Conservation (phyloP, 1,140 invertebrate genomes). For the Ceratina japonica region DNA sequence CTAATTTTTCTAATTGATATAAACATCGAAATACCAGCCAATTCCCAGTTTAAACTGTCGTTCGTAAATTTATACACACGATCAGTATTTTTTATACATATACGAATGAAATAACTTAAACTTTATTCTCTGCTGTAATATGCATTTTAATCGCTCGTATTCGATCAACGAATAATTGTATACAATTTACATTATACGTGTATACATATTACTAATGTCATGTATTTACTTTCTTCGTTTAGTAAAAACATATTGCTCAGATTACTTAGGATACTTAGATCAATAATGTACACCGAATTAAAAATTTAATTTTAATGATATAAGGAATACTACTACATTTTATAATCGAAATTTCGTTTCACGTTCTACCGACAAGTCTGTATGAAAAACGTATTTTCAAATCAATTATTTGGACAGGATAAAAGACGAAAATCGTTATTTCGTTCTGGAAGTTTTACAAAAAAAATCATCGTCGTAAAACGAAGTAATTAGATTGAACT, state of each 20-base stretch:
- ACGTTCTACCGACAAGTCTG: background rate
- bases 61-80: background rate
- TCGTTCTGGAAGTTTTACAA: background rate
- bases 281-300: background rate
- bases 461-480: background rate
- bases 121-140: constrained; percentile 15
- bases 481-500: constrained; percentile 16
- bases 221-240: background rate
- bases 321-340: background rate
- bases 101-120: background rate
- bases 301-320: background rate
- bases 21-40: no score
- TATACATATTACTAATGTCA: no score
- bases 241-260: constrained; percentile 7
- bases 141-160: constrained; percentile 10
- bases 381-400: background rate
- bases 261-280: background rate
- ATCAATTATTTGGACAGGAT: constrained; percentile 6
- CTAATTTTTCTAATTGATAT: no score
- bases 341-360: background rate
- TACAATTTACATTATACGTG: background rate
- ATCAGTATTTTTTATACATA: background rate
- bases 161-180: background rate
- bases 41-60: background rate
- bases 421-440: background rate